Conservation (phyloP, 2,797 vertebrate species). For the Tragelaphus oryx region DNA sequence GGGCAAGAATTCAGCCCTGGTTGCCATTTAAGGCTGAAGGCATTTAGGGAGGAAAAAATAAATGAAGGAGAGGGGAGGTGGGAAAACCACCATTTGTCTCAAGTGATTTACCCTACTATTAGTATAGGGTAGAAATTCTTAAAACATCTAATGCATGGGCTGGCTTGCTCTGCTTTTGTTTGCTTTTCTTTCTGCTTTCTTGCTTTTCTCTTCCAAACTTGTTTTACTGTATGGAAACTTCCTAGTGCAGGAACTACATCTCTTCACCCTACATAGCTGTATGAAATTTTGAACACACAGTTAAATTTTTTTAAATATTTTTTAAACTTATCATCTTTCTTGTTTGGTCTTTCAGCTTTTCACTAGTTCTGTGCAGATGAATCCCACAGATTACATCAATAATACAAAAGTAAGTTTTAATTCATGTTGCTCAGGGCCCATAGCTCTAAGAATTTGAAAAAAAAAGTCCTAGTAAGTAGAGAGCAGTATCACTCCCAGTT, state of each 20-base stretch:
- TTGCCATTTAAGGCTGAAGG: not conserved
- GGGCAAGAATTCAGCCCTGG: not conserved
- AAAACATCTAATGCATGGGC: not conserved
- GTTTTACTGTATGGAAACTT: constrained; percentile 46
- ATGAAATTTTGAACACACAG: constrained; percentile 66
- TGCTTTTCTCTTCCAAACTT: constrained; percentile 49
- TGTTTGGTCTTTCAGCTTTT: constrained; percentile 86
- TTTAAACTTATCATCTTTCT: constrained; percentile 77
- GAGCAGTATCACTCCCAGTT: constrained; percentile 44
- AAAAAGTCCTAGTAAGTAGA: constrained; percentile 40
- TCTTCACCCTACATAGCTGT: constrained; percentile 58
- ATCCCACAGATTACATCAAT: constrained; percentile 83
- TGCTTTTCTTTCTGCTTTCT: constrained; percentile 31
- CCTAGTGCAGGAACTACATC: constrained; percentile 43
- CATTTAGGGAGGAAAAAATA: not conserved
- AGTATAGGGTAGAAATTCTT: not conserved
- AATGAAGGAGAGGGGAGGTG: not conserved
- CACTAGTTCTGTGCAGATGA: constrained; percentile 86
- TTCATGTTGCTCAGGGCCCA: constrained; percentile 64
- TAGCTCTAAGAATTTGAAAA: constrained; percentile 57
- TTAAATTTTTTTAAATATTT: constrained; percentile 56
- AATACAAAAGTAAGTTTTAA: constrained; percentile 85
- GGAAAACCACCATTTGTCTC: not conserved
- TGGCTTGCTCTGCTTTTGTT: constrained; percentile 38
- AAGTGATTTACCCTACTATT: not conserved